Evolutionary conservation across 1,140 invertebrate species (phyloP), one percentile per base, ranked within the genome.

Genomic region (Paralvinella palmiformis): DNA sequence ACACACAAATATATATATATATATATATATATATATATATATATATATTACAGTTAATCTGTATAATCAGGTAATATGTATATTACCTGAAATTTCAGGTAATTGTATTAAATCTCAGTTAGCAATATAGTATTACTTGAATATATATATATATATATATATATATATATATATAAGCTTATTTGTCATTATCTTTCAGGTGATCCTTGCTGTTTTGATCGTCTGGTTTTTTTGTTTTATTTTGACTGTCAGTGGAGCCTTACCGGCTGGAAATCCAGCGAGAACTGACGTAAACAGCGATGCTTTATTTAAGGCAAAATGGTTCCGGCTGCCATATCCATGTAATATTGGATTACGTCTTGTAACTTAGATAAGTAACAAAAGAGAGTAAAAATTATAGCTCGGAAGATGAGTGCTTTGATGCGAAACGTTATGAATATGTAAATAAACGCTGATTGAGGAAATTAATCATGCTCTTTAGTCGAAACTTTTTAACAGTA

Each of bases 311-410:
- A 84, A 88, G 69, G 87, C 90, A 1, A 85, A 86, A 0, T 93
- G 91, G 91, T 90, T 94, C 73, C 83, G 90, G 31, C 75, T 93
- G 37, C 91, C 91, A n/a, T 93, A 93, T 82, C 91, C 91, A 68
- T 87, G 87, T 88, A 27, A 56, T n/a, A 41, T 41, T n/a, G n/a
- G n/a, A n/a, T n/a, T n/a, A n/a, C n/a, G n/a, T n/a, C n/a, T n/a
- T n/a, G n/a, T n/a, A n/a, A n/a, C n/a, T n/a, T n/a, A n/a, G n/a
- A n/a, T n/a, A n/a, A n/a, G n/a, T n/a, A n/a, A n/a, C n/a, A n/a
- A n/a, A n/a, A n/a, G n/a, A n/a, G n/a, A n/a, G n/a, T n/a, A n/a
- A n/a, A n/a, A n/a, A n/a, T n/a, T n/a, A n/a, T n/a, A n/a, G n/a
- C n/a, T n/a, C n/a, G n/a, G n/a, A n/a, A n/a, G n/a, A n/a, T n/a